phyloP scores from a whole-genome alignment of 2,113 vertebrate genomes.

The Chrysochloris asiatica region DNA sequence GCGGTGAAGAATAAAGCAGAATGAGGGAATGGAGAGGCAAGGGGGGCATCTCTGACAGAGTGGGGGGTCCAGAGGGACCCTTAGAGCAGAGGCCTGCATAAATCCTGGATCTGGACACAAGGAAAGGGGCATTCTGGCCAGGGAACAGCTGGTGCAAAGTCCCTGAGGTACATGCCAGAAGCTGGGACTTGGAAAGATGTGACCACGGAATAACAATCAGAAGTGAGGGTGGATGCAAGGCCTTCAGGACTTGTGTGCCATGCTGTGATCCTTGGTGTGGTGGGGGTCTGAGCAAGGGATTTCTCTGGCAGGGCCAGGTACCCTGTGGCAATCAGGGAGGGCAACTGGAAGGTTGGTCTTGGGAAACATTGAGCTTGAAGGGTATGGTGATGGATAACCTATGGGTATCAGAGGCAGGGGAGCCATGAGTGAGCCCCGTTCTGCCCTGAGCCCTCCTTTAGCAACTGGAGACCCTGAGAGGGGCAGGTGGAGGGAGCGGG shows the following conservation, averaged over 20 bases:
- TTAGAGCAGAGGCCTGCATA: not conserved
- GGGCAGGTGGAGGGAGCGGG: not conserved
- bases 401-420: not conserved
- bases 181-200: not conserved
- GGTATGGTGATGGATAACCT: not conserved
- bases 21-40: not conserved
- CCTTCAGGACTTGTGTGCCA: not conserved
- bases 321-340: not conserved
- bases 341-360: not conserved
- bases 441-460: not conserved
- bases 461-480: not conserved
- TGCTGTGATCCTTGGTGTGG: not conserved
- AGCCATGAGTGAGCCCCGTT: not conserved
- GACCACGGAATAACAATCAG: no score
- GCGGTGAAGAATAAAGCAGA: not conserved
- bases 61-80: no score
- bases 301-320: not conserved
- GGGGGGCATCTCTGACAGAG: no score
- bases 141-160: not conserved
- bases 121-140: not conserved
- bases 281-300: not conserved
- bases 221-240: not conserved
- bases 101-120: not conserved
- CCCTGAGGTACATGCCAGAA: not conserved
- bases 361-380: not conserved